Percentiles rank a stretch among this genome's conserved stretches.
Evolutionary conservation across 2,797 vertebrate species (phyloP).

Genomic region (Chelon auratus): DNA sequence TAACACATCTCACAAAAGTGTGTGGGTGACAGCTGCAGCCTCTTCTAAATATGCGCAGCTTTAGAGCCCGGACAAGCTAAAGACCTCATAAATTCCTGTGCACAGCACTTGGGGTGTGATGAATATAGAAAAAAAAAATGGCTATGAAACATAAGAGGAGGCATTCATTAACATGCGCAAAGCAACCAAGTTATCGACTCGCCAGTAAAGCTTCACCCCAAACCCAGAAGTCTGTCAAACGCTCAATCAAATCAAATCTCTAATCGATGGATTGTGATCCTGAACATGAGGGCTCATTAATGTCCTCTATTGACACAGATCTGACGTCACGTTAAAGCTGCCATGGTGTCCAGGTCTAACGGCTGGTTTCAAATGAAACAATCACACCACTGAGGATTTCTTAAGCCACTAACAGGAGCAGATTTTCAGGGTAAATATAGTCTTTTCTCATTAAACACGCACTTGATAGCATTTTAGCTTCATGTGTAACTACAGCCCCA

Average conservation of each 20-base stretch:
- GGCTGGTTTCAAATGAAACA: background rate
- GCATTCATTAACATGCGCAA: constrained; percentile 70
- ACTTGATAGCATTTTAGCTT: constrained; percentile 27
- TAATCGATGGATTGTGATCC: constrained; percentile 67
- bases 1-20: background rate
- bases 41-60: background rate
- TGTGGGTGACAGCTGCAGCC: background rate
- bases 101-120: constrained; percentile 39
- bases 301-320: constrained; percentile 65
- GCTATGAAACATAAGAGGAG: constrained; percentile 60
- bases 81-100: background rate
- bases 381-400: background rate
- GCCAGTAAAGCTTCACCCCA: constrained; percentile 66
- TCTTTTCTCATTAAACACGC: constrained; percentile 51
- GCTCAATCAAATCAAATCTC: constrained; percentile 79
- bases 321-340: constrained; percentile 29
- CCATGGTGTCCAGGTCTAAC: background rate
- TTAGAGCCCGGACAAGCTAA: background rate
- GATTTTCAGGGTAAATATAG: constrained; percentile 26
- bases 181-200: constrained; percentile 64
- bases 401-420: background rate
- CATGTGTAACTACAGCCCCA: constrained; percentile 50
- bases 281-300: constrained; percentile 77
- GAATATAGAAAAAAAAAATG: constrained; percentile 27
- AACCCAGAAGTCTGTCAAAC: constrained; percentile 80